Evolutionary conservation across 1,140 invertebrate species (phyloP).

Genomic region (Lepeophtheirus salmonis): DNA sequence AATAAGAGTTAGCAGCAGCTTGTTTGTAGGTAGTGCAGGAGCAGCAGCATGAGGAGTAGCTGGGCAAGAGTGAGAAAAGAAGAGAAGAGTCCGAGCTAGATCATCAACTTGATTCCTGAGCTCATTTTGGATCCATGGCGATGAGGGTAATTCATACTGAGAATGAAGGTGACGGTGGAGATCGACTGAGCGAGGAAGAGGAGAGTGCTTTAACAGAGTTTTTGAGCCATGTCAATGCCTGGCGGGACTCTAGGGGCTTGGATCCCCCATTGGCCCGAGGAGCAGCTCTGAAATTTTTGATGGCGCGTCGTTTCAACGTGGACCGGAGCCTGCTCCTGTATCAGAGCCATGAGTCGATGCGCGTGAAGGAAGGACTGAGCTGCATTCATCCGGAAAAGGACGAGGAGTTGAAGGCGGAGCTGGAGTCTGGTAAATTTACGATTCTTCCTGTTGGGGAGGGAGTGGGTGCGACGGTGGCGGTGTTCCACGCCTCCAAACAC

Average conservation of each 20-base stretch:
- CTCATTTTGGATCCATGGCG: too few species aligned
- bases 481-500: conserved; percentile 12
- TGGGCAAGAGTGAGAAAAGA: too few species aligned
- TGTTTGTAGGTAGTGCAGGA: too few species aligned
- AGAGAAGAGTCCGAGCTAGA: too few species aligned
- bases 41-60: too few species aligned
- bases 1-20: too few species aligned
- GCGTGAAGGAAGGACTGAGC: conserved; percentile 60
- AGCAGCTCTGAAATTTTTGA: conserved; percentile 81
- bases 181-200: not conserved
- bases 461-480: conserved; percentile 5
- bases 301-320: conserved; percentile 86
- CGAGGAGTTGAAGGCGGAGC: conserved; percentile 61
- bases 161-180: too few species aligned
- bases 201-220: not conserved
- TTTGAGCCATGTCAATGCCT: conserved; percentile 32
- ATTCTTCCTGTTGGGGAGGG: conserved; percentile 23
- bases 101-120: too few species aligned
- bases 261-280: conserved; percentile 44
- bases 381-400: conserved; percentile 53
- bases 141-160: too few species aligned
- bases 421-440: conserved; percentile 86
- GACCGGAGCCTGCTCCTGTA: conserved; percentile 59
- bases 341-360: conserved; percentile 69
- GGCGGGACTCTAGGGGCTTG: conserved; percentile 34